A percentile compares a stretch with the other conserved stretches of the same genome.
Evolutionary conservation across 2,888 invertebrate species (phyloP).

Genomic region (Noctua comes): DNA sequence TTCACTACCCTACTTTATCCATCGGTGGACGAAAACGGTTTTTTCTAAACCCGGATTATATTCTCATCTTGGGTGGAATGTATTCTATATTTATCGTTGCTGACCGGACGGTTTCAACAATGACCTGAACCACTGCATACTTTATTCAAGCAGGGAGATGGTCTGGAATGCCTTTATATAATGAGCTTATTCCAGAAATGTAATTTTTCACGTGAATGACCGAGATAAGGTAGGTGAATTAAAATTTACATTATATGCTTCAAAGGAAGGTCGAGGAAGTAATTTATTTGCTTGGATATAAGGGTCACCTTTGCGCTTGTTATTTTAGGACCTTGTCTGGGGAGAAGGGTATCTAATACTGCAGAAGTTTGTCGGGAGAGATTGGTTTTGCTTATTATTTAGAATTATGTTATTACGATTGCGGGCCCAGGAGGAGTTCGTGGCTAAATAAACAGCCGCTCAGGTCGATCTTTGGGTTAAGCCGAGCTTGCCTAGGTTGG

Average conservation of each 20-base stretch:
- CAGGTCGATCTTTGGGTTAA: no score
- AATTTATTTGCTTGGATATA: slow-evolving; percentile 40
- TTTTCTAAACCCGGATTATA: slow-evolving; percentile 85
- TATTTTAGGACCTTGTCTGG: slow-evolving; percentile 24
- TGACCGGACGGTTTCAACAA: slow-evolving; percentile 86
- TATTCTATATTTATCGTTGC: slow-evolving; percentile 86
- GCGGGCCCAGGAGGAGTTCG: no score
- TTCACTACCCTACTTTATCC: slow-evolving; percentile 63
- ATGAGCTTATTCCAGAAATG: slow-evolving; percentile 73
- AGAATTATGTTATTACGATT: neutral
- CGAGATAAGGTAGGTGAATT: slow-evolving; percentile 52
- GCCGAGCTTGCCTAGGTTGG: no score
- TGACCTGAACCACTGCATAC: slow-evolving; percentile 72
- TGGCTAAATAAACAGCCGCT: no score
- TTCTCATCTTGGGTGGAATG: slow-evolving; percentile 82
- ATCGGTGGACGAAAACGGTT: slow-evolving; percentile 72
- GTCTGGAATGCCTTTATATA: slow-evolving; percentile 73
- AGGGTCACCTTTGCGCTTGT: slow-evolving; percentile 22
- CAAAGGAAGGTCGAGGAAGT: slow-evolving; percentile 42
- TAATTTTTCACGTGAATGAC: slow-evolving; percentile 72
- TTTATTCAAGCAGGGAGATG: slow-evolving; percentile 77
- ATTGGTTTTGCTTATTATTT: neutral
- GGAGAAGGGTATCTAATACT: neutral
- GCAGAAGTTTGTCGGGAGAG: neutral
- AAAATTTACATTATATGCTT: slow-evolving; percentile 49